Evolutionary conservation across 2,113 vertebrate species (phyloP), one percentile per base, ranked within the genome.

Genomic region (Lamprotornis superbus): DNA sequence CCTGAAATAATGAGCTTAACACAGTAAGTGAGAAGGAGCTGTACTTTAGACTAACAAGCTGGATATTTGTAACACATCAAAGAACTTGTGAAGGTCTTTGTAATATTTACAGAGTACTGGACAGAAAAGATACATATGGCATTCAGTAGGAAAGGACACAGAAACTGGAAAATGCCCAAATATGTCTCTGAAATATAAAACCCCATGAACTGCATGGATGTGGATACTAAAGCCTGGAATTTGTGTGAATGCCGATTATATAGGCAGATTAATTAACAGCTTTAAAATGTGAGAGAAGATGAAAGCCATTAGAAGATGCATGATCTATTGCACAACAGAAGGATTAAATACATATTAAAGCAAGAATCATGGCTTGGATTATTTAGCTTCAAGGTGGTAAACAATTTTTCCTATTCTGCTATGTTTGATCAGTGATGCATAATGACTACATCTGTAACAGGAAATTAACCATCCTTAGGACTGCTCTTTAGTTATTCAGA

Each of bases 1-100:
- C 49, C 46, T 77, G 77, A 90, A 95, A 86, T 89, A 90, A 92
- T 50, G 87, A 87, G 64, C 37, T 91, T 83, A 74, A 49, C n/a
- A 25, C 7, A 14, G 67, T 31, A 69, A 37, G 55, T 37, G 73
- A 83, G 59, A 77, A 94, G 42, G 33, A 74, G 33, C 76, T 87
- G 64, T n/a, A 33, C 16, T 70, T 65, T 57, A 93, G 46, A 87
- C 64, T 87, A 83, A 95, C 64, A 77, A 94, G 64, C 64, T 74
- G n/a, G n/a, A 61, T 50, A 44, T 25, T 47, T 80, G 57, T n/a
- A 90, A 90, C 19, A 35, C 28, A 67, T 46, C 64, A 84, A 77
- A 77, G 80, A 81, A 65, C 37, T 74, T 47, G 20, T 49, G 68
- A 89, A 76, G 25, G 30, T 63, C 49, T 75, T 81, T 10, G 4